A percentile compares a stretch with the other conserved stretches of the same genome.
phyloP scores from a whole-genome alignment of 2,888 invertebrate species.

The Netelia fuscicornis region DNA sequence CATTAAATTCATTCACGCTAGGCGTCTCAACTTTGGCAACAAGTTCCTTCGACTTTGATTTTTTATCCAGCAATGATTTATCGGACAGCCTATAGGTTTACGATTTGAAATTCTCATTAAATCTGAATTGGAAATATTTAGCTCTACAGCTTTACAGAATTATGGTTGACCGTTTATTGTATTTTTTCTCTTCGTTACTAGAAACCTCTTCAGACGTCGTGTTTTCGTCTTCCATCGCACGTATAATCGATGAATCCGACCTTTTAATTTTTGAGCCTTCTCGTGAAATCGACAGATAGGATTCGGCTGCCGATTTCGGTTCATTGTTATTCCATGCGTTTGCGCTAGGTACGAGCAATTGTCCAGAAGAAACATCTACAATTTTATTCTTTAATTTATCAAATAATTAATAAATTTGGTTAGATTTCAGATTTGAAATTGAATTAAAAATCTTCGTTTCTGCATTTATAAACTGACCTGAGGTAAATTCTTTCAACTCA shows the following conservation, averaged over 20 bases:
- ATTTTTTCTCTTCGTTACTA: constrained; percentile 22
- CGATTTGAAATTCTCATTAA: constrained; percentile 13
- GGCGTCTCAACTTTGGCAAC: constrained; percentile 51
- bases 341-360: neutral
- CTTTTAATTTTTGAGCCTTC: neutral
- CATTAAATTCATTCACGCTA: constrained; percentile 75
- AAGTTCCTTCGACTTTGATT: neutral
- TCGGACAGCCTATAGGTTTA: constrained; percentile 7
- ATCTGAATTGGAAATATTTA: too few relatives aligned
- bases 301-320: constrained; percentile 32
- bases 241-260: constrained; percentile 56
- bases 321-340: constrained; percentile 12
- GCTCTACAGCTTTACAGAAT: too few relatives aligned
- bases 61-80: constrained; percentile 16
- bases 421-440: neutral
- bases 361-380: too few relatives aligned
- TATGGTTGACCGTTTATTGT: constrained; percentile 16
- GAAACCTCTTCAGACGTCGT: constrained; percentile 45
- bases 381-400: neutral
- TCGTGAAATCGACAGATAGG: constrained; percentile 28
- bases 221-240: constrained; percentile 55
- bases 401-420: neutral
- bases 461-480: constrained; percentile 16
- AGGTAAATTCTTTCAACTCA: neutral
- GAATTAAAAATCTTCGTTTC: neutral